Conservation (phyloP, 2,113 vertebrate genomes). For the Onychostoma macrolepis region DNA sequence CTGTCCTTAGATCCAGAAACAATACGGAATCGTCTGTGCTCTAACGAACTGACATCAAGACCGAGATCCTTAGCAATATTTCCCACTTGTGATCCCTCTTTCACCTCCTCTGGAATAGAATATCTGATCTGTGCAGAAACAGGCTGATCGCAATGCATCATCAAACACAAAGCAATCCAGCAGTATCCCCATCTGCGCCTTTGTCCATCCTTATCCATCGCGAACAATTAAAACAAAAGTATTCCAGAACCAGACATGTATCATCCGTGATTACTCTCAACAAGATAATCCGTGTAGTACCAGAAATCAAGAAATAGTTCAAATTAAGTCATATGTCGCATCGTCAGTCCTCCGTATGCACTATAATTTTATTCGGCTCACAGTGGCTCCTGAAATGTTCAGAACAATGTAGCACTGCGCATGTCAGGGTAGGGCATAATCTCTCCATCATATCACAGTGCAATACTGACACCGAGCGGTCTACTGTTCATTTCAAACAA, state of each 20-base stretch:
- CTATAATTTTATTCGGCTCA: not conserved
- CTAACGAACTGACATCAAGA: constrained; percentile 71
- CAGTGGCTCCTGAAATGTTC: not conserved
- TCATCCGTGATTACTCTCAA: not conserved
- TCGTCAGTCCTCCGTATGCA: not conserved
- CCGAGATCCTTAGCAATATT: constrained; percentile 80
- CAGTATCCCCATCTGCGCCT: constrained; percentile 35
- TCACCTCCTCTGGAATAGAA: constrained; percentile 66
- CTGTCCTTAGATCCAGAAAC: constrained; percentile 67
- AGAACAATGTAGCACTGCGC: not conserved
- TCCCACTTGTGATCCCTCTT: constrained; percentile 74
- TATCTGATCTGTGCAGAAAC: constrained; percentile 68
- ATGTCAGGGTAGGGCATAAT: constrained; percentile 5
- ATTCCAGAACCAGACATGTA: constrained; percentile 12
- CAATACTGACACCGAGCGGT: constrained; percentile 18
- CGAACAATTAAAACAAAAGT: not conserved
- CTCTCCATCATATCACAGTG: not conserved
- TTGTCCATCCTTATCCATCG: constrained; percentile 49
- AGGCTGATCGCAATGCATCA: constrained; percentile 43
- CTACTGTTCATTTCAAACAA: not conserved
- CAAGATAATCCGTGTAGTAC: not conserved
- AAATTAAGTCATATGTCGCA: not conserved
- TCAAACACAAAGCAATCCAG: constrained; percentile 46
- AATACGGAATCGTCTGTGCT: constrained; percentile 72
- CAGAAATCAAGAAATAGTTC: not conserved